These are phyloP conservation scores for Potamilus streckersoni DNA, from an alignment of 1,140 invertebrate genomes.

Conservation along the genomic window DNA sequence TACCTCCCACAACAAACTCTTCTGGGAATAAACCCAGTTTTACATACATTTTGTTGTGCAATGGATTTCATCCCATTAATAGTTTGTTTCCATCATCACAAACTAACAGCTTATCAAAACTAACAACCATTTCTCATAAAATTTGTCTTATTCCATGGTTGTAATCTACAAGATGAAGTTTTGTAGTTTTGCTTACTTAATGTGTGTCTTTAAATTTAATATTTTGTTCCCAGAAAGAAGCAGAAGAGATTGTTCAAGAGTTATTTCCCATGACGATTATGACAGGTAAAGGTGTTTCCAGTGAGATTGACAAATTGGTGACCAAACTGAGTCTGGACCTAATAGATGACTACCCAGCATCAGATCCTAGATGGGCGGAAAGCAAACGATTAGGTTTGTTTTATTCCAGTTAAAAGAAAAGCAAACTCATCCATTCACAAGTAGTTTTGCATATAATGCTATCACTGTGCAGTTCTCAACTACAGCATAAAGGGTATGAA, in stretches of 20 bases:
- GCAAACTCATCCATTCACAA: no score
- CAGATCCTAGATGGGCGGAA: slow-evolving; percentile 87
- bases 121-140: no score
- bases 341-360: slow-evolving; percentile 87
- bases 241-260: slow-evolving; percentile 76
- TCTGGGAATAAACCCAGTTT: no score
- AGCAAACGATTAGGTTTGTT: slow-evolving; percentile 57
- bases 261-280: slow-evolving; percentile 74
- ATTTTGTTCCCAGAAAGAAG: slow-evolving; percentile 69
- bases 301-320: slow-evolving; percentile 76
- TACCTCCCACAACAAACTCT: no score
- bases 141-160: neutral
- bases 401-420: no score
- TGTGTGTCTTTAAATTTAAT: neutral
- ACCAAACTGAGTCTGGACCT: slow-evolving; percentile 81
- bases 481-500: no score
- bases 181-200: neutral
- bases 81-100: neutral
- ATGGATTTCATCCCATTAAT: neutral
- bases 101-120: neutral
- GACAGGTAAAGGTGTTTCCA: slow-evolving; percentile 68
- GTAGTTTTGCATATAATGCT: no score
- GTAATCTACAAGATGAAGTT: neutral
- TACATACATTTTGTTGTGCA: neutral
- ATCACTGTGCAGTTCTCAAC: no score